Evolutionary conservation across 2,113 vertebrate genomes (phyloP).

Genomic region (Hiodon alosoides): DNA sequence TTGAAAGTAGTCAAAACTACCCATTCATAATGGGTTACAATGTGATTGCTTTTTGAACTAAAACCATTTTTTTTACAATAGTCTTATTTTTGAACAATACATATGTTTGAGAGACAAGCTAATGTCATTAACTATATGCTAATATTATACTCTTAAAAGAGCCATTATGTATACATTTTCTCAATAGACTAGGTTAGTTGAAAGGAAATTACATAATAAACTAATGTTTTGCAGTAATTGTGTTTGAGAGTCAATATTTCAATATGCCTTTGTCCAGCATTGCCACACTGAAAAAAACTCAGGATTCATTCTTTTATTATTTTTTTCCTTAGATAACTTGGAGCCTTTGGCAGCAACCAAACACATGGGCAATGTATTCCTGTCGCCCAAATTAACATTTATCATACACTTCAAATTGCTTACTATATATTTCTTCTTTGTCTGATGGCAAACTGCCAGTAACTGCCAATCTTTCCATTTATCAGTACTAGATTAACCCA

Average conservation of each 20-base stretch:
- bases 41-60: no score
- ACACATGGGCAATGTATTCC: slow-evolving; percentile 10
- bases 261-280: background rate
- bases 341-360: slow-evolving; percentile 4
- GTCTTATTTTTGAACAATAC: no score
- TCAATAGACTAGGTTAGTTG: no score
- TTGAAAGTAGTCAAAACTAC: no score
- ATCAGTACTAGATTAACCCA: background rate
- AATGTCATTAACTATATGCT: no score
- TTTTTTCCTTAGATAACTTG: background rate
- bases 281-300: background rate
- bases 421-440: slow-evolving; percentile 1
- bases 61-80: no score
- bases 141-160: no score
- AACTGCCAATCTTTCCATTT: background rate
- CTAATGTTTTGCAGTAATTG: no score
- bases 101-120: no score
- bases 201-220: no score
- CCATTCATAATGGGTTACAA: no score
- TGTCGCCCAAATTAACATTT: slow-evolving; percentile 9
- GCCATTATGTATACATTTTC: background rate
- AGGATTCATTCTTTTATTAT: background rate
- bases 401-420: background rate
- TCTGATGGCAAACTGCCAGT: background rate
- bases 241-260: no score